These are phyloP conservation scores for Corydoras maculifer DNA, from an alignment of 2,113 vertebrate species.

Conservation along the genomic window DNA sequence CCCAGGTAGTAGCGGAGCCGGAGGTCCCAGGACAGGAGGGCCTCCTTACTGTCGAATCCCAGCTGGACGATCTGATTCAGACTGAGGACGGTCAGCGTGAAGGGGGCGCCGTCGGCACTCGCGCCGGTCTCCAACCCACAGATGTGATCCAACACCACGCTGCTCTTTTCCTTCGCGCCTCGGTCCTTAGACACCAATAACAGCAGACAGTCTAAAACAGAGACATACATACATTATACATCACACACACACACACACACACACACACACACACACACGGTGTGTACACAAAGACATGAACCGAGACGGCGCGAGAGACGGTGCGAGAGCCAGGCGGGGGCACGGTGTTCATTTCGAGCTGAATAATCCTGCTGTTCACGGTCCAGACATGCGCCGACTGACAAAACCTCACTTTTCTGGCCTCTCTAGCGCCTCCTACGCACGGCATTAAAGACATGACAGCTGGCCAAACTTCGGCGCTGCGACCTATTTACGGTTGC, in stretches of 20 bases:
- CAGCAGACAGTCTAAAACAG: constrained; percentile 80
- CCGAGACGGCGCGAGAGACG: too few relatives aligned
- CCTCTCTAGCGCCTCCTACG: constrained; percentile 22
- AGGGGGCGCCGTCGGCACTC: constrained; percentile 75
- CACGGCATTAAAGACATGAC: constrained; percentile 46
- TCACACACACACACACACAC: too few relatives aligned
- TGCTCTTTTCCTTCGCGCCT: constrained; percentile 74
- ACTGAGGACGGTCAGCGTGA: constrained; percentile 80
- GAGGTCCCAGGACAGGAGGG: constrained; percentile 83
- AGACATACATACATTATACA: not conserved
- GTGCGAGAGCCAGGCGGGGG: too few relatives aligned
- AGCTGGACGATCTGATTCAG: constrained; percentile 80
- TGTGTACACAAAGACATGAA: too few relatives aligned
- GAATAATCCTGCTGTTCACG: constrained; percentile 5
- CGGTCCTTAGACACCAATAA: constrained; percentile 85
- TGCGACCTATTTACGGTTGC: constrained; percentile 17
- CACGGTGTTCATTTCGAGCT: not conserved
- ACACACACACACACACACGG: too few relatives aligned
- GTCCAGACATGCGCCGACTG: constrained; percentile 44
- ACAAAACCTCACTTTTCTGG: constrained; percentile 47
- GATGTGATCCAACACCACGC: constrained; percentile 85
- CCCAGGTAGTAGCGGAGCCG: constrained; percentile 82
- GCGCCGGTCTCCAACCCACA: constrained; percentile 85
- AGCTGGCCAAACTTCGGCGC: constrained; percentile 64
- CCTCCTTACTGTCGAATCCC: constrained; percentile 86